These are phyloP conservation scores for Vultur gryphus DNA, from an alignment of 2,797 vertebrate species.

Conservation along the genomic window DNA sequence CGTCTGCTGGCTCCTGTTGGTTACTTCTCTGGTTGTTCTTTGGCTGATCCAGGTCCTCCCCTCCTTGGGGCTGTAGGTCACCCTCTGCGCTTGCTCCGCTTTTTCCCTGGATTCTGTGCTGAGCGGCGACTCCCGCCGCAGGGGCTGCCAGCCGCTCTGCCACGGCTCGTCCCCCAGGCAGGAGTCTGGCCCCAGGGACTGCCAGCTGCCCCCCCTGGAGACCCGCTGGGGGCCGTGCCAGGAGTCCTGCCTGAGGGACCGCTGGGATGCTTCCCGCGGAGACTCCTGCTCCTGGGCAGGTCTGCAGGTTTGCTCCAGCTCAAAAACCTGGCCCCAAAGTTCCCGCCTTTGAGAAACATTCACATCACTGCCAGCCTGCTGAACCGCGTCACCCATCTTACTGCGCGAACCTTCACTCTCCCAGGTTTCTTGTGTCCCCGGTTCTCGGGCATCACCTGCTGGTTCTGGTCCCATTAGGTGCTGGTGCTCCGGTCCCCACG, in stretches of 20 bases:
- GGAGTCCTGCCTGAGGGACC: background rate
- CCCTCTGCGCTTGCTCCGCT: background rate
- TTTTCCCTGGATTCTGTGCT: background rate
- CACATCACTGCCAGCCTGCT: fast-evolving
- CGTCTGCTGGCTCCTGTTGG: background rate
- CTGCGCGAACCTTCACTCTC: fast-evolving
- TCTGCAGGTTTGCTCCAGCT: background rate
- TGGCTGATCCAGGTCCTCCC: background rate
- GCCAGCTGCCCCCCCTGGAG: background rate
- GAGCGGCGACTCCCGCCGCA: fast-evolving
- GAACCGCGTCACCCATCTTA: fast-evolving
- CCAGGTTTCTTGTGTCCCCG: fast-evolving
- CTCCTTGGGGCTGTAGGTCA: background rate
- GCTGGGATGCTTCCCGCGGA: fast-evolving
- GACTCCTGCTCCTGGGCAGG: background rate
- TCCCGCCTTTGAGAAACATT: background rate
- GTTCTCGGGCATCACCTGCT: background rate
- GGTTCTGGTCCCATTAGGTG: background rate
- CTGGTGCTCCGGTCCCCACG: background rate
- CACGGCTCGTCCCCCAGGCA: background rate
- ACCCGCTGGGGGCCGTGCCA: no score
- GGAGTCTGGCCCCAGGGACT: background rate
- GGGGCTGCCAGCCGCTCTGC: background rate
- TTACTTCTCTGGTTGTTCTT: background rate
- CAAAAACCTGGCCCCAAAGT: background rate